These are phyloP conservation scores for Agriopis aurantiaria DNA, from an alignment of 2,888 invertebrate genomes.

Conservation along the genomic window DNA sequence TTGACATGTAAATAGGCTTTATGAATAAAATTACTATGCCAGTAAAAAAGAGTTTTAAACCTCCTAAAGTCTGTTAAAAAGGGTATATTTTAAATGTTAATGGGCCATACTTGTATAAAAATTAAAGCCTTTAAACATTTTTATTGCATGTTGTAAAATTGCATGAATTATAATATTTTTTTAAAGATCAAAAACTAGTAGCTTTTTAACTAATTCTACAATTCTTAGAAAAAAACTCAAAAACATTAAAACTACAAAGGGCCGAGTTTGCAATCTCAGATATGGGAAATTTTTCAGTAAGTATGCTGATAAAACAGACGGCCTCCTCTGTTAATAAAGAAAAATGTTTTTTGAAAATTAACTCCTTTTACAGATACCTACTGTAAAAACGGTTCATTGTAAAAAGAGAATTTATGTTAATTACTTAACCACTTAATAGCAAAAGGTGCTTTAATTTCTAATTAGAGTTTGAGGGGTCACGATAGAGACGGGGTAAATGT, in stretches of 20 bases:
- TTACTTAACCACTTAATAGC: conserved; percentile 28
- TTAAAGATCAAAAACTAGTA: no score
- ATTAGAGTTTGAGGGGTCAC: conserved; percentile 20
- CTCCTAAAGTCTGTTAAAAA: no score
- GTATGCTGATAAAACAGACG: neutral
- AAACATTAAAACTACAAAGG: conserved; percentile 2
- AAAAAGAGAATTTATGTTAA: conserved; percentile 40
- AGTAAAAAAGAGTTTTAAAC: no score
- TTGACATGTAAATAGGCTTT: no score
- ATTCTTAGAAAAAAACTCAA: neutral
- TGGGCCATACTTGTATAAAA: no score
- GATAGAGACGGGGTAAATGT: conserved; percentile 4
- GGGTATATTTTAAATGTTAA: no score
- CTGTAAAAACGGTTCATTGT: conserved; percentile 15
- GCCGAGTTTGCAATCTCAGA: neutral
- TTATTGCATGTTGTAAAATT: no score
- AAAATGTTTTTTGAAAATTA: conserved; percentile 15
- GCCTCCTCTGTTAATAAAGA: conserved; percentile 1
- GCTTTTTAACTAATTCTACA: no score
- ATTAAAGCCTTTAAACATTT: no score
- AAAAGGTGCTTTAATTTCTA: conserved; percentile 33
- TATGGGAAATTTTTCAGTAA: neutral
- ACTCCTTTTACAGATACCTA: conserved; percentile 9
- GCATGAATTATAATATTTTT: no score
- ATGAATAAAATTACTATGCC: no score